Conservation (phyloP, 2,113 vertebrate genomes). For the Zosterops hypoxanthus region DNA sequence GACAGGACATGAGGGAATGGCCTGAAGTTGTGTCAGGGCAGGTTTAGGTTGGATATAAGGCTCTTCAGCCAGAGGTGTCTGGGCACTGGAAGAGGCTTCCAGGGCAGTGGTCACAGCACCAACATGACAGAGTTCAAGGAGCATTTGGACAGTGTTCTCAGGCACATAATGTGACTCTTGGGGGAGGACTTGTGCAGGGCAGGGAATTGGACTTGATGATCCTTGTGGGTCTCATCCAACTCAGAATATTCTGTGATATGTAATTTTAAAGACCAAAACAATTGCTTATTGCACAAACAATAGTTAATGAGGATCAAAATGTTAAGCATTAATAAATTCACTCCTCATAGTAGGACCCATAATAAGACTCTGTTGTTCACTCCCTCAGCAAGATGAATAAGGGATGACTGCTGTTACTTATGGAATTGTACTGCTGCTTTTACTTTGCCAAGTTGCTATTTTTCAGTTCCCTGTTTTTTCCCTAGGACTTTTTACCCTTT, state of each 20-base stretch:
- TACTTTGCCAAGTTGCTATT: background rate
- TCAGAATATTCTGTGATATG: background rate
- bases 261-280: background rate
- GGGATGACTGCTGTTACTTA: background rate
- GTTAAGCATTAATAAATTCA: background rate
- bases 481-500: background rate
- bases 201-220: background rate
- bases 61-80: background rate
- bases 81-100: background rate
- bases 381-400: background rate
- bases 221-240: background rate
- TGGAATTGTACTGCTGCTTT: background rate
- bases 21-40: background rate
- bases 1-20: background rate
- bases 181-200: background rate
- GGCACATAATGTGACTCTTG: too few species aligned
- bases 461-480: background rate
- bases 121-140: background rate
- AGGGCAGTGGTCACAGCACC: too few species aligned
- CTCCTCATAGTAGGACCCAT: background rate
- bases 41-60: background rate
- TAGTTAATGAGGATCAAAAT: background rate
- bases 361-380: background rate
- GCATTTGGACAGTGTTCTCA: background rate
- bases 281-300: background rate